Evolutionary conservation across 2,113 vertebrate genomes (phyloP).

Genomic region (Gasterosteus aculeatus): DNA sequence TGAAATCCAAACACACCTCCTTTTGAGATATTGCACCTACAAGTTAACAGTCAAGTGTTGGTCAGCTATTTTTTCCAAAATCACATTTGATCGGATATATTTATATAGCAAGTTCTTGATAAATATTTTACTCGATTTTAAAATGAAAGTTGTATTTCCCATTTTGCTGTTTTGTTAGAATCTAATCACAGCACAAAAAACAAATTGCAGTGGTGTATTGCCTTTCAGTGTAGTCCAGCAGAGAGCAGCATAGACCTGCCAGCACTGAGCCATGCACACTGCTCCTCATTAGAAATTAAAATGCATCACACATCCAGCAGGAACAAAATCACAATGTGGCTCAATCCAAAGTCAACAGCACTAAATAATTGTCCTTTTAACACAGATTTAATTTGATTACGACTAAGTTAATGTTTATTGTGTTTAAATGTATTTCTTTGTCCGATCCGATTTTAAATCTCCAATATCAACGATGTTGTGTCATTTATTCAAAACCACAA

Average conservation of each 20-base stretch:
- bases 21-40: neutral
- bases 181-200: neutral
- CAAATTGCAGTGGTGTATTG: neutral
- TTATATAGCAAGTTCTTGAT: neutral
- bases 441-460: conserved; percentile 19
- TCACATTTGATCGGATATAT: neutral
- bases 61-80: neutral
- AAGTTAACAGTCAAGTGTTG: neutral
- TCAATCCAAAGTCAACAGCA: neutral
- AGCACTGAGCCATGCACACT: too few species aligned
- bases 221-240: conserved; percentile 6
- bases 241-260: conserved; percentile 6
- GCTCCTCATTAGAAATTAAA: too few species aligned
- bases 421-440: neutral
- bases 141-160: neutral
- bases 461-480: neutral
- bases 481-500: neutral
- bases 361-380: neutral
- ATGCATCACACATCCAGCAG: neutral
- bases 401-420: neutral
- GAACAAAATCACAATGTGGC: too few species aligned
- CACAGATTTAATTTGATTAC: neutral
- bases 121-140: neutral
- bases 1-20: neutral
- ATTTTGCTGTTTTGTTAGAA: neutral